Evolutionary conservation across 1,140 invertebrate species (phyloP), one percentile per base, ranked within the genome.

Genomic region (Trialeurodes vaporariorum): DNA sequence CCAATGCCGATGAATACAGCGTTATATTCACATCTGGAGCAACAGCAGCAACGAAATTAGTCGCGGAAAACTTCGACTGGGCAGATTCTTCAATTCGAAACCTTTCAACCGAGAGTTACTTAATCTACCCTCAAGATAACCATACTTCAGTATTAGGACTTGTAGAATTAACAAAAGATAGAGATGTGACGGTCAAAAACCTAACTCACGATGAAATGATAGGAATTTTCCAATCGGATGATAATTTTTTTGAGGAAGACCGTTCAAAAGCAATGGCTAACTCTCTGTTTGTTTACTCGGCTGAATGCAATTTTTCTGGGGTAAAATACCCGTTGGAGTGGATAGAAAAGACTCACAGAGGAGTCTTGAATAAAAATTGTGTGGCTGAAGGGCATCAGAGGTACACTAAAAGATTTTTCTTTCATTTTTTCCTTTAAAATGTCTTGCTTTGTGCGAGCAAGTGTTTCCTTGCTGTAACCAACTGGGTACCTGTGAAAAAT

Each of bases 81-180:
- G n/a, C 2, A 1, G 63, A 68, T 25, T 58, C 60, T 24, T 64
- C 21, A 9, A n/a, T 62, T 13, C 12, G 24, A 13, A 11, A 62
- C 61, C 2, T 11, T 59, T 22, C 34, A 9, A 49, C 34, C 5
- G 69, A 71, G 70, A 89, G 89, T 23, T 78, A 81, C 59, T 92
- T 96, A 77, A 84, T 87, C 22, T 95, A 97, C 76, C 79, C 91
- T 58, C 83, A 87, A 74, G 94, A 98, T 75, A 97, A 93, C 77
- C 96, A 98, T 75, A 98, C 95, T 1, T 98, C 94, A 2, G 92
- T 96, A 1, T 80, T 97, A 69, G 95, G 95, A 22, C 90, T 97
- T 85, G 81, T 94, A 76, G 91, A 91, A 79, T 68, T 86, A 69
- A 75, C 70, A 60, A 72, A 70, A 72, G 81, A 49, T 74, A 83